Evolutionary conservation across 1,140 invertebrate genomes (phyloP).

Genomic region (Calliphora vicina): DNA sequence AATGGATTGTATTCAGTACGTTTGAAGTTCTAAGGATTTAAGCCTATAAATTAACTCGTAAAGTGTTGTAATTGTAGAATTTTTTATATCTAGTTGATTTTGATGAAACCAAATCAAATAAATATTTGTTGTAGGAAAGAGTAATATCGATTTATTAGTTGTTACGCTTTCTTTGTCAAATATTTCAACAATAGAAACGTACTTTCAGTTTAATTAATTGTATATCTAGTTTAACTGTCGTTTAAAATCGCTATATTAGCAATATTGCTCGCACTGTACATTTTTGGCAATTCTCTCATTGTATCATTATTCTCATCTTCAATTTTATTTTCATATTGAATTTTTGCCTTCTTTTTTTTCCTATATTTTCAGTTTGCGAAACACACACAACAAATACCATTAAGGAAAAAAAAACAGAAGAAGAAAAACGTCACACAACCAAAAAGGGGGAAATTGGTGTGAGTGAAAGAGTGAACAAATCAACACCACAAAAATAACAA

Average conservation of each 20-base stretch:
- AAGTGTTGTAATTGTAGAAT: too few species aligned
- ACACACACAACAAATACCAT: slow-evolving; percentile 7
- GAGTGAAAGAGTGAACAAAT: slow-evolving; percentile 21
- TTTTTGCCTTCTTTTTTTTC: slow-evolving; percentile 12
- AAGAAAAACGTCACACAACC: slow-evolving; percentile 21
- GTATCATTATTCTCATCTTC: slow-evolving; percentile 21
- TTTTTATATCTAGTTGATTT: too few species aligned
- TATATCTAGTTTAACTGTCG: too few species aligned
- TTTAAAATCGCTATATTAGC: background rate
- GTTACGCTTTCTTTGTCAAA: too few species aligned
- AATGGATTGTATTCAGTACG: too few species aligned
- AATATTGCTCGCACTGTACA: slow-evolving; percentile 24
- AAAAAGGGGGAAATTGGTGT: slow-evolving; percentile 23
- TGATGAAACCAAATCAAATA: too few species aligned
- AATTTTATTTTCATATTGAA: slow-evolving; percentile 23
- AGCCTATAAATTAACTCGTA: too few species aligned
- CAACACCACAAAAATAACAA: slow-evolving; percentile 12
- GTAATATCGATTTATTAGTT: too few species aligned
- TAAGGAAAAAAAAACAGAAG: background rate
- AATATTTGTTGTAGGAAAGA: too few species aligned
- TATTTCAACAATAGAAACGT: too few species aligned
- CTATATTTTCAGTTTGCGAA: slow-evolving; percentile 32
- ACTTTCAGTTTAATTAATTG: too few species aligned
- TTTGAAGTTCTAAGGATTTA: too few species aligned
- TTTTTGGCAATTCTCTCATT: slow-evolving; percentile 34